Conservation (phyloP, 2,113 vertebrate species). For the Gallinago jamesoni region DNA sequence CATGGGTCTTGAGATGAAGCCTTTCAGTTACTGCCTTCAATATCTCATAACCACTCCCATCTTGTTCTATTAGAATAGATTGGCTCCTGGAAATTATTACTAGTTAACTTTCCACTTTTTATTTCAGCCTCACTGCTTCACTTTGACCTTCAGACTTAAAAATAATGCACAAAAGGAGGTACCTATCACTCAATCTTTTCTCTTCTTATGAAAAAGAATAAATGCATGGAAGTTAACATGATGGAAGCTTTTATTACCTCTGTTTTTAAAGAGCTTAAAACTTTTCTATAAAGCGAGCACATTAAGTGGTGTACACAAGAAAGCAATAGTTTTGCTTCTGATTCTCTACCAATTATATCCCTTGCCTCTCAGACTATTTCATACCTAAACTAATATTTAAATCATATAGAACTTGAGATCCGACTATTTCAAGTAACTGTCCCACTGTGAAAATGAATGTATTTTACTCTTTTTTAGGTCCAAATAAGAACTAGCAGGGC, state of each 20-base stretch:
- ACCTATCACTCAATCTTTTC: not conserved
- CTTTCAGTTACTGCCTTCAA: not conserved
- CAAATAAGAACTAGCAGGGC: not conserved
- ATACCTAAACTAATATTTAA: not conserved
- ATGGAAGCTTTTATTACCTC: not conserved
- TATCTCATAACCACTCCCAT: not conserved
- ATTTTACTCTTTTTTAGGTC: not conserved
- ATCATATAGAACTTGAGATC: not conserved
- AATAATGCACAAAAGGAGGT: not conserved
- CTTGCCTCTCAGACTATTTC: not conserved
- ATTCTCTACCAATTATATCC: not conserved
- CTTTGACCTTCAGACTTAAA: not conserved
- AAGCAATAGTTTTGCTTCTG: not conserved
- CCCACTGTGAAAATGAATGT: not conserved
- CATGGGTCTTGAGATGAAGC: not conserved
- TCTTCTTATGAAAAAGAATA: not conserved
- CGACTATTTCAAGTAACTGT: not conserved
- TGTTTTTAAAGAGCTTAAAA: not conserved
- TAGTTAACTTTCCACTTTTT: not conserved
- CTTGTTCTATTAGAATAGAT: not conserved
- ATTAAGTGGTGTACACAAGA: not conserved
- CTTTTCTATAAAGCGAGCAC: not conserved
- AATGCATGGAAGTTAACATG: not conserved
- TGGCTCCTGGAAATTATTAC: not conserved
- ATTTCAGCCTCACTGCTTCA: not conserved